Evolutionary conservation across 2,888 invertebrate species (phyloP), one percentile per base, ranked within the genome.

Genomic region (Oscheius sp.): DNA sequence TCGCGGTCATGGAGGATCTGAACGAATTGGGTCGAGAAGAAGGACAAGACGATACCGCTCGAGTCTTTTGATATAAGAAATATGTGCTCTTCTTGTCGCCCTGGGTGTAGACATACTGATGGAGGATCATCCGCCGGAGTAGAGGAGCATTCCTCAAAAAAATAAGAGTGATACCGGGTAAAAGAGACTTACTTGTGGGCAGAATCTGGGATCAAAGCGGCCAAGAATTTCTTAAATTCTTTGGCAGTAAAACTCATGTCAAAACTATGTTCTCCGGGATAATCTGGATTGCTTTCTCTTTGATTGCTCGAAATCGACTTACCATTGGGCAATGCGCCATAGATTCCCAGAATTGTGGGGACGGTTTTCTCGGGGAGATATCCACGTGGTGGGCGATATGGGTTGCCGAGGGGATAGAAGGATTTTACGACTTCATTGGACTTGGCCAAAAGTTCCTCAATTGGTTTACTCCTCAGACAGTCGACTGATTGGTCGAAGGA

Each of bases 61-160:
- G 21, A 2, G 52, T 29, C 18, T 55, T 53, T 56, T 75, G 63
- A 46, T 69, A 77, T 16, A 77, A 69, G 27, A 70, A 70, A 45
- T 77, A 77, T 9, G 61, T 72, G 56, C 75, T 59, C 41, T 53
- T 69, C 56, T 77, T 77, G 45, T 75, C 69, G 2, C 77, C 77
- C 16, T 18, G 25, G 2, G 75, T 52, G 58, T 77, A 58, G 21
- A 77, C 55, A 56, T 77, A 75, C 41, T 77, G 75, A 49, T 77
- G 75, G n/a, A 75, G 56, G 12, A 74, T 56, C 27, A 75, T 18
- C 16, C 77, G 72, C 6, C 77, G 72, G 1, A 77, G 66, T 2
- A 77, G 73, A 27, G 75, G 69, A 13, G 68, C 77, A 56, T 77
- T 77, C 46, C 73, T 69, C 27, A 2, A 66, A 52, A 16, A 25